Evolutionary conservation across 2,113 vertebrate species (phyloP).

Genomic region (Puntigrus tetrazona): DNA sequence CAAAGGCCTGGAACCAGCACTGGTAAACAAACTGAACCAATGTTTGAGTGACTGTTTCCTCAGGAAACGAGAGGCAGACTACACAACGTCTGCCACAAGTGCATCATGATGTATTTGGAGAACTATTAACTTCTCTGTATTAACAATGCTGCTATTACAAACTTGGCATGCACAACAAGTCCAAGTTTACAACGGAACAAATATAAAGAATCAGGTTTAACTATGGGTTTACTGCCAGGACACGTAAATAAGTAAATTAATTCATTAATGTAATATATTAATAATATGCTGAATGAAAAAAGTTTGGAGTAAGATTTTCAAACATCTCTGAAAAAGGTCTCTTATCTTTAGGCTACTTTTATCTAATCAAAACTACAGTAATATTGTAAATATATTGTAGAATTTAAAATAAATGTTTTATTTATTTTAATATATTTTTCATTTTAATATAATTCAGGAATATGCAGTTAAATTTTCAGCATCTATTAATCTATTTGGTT

Average conservation of each 20-base stretch:
- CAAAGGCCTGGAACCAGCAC: background rate
- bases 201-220: background rate
- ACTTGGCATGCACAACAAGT: background rate
- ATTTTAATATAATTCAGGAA: background rate
- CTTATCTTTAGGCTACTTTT: background rate
- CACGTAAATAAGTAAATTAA: background rate
- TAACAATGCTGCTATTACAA: background rate
- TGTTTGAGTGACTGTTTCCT: constrained; percentile 22
- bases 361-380: background rate
- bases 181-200: background rate
- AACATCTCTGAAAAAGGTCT: background rate
- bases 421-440: background rate
- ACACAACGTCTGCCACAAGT: background rate
- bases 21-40: background rate
- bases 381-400: background rate
- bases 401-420: background rate
- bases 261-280: background rate
- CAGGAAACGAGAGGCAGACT: constrained; percentile 5
- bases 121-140: background rate
- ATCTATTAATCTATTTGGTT: no score
- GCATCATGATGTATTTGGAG: background rate
- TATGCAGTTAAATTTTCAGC: background rate
- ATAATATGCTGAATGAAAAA: background rate
- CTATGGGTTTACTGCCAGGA: background rate
- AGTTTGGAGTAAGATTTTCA: background rate